Base-by-base conservation (phyloP, 2,888 invertebrate genomes). In the Magallana nippona region DNA sequence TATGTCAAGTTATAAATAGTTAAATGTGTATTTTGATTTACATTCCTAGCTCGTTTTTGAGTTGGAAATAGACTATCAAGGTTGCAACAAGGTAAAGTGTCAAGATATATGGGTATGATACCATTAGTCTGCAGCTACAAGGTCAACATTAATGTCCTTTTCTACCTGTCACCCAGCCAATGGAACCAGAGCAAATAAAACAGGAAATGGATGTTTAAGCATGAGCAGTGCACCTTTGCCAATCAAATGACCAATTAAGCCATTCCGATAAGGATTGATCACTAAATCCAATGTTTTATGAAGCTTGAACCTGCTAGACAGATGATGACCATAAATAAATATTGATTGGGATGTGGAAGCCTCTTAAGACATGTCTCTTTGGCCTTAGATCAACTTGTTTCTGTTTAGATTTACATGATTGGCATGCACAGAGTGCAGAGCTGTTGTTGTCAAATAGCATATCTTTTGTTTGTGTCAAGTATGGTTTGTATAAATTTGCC, bases 221-320 rank as follows among this genome's bases (percentile, higher is more conserved):
- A 71, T 71, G 71, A 71, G 71, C 71, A 71, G 32, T 71, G 71
- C 32, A 71, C 71, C 71, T 15, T 27, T 27, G 22, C 44, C 19
- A 71, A 71, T 71, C 71, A 71, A 71, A 71, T 71, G 71, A 71
- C 71, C 71, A 71, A 71, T 71, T 71, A 27, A 71, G 71, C 27
- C 32, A 71, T 27, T 32, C 71, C 22, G 71, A 71, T 32, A 71
- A 32, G 63, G 71, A 71, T 71, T 71, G 71, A 71, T 71, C 71
- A 71, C 71, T 71, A 71, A 71, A 71, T 71, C 71, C 71, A 71
- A 71, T 71, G 71, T 71, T 71, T 71, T 71, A 71, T 71, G 71
- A 71, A 71, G 71, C 71, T 71, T 71, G 71, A 71, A 71, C 71
- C 71, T 71, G 32, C 71, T 71, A 71, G 27, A 71, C 13, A 27